Conservation (phyloP, 1,140 invertebrate genomes). For the Musca vetustissima region DNA sequence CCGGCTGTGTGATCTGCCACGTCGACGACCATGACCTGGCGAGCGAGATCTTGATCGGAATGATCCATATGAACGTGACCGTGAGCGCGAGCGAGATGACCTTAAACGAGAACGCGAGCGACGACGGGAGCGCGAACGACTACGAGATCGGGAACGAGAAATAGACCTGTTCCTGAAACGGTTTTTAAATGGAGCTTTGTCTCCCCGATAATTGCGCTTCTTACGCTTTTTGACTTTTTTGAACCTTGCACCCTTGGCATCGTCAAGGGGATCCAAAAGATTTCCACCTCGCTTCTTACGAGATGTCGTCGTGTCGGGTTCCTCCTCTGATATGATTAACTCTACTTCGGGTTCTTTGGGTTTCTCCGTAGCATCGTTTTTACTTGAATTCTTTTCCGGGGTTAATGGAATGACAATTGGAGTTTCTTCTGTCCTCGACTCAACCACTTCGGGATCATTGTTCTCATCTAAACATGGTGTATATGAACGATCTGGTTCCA, state of each 20-base stretch:
- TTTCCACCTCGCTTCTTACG: not conserved
- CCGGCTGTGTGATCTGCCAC: constrained; percentile 50
- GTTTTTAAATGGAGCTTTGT: constrained; percentile 55
- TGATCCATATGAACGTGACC: constrained; percentile 7
- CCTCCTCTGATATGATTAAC: constrained; percentile 67
- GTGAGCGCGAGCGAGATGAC: constrained; percentile 18
- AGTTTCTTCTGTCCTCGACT: not conserved
- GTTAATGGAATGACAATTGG: not conserved
- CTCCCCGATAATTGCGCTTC: constrained; percentile 79
- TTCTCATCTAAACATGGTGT: constrained; percentile 69
- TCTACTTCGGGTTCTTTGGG: constrained; percentile 64
- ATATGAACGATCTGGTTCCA: constrained; percentile 61
- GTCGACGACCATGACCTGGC: constrained; percentile 20
- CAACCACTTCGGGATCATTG: constrained; percentile 46
- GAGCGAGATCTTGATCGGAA: constrained; percentile 21
- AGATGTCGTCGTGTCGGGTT: constrained; percentile 60
- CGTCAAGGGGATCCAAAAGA: not conserved
- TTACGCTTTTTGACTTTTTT: constrained; percentile 80
- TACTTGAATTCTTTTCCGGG: constrained; percentile 8
- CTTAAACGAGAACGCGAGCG: not conserved
- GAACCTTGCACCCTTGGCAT: constrained; percentile 62
- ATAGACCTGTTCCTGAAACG: constrained; percentile 32
- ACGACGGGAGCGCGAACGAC: constrained; percentile 27
- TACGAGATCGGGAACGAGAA: constrained; percentile 14
- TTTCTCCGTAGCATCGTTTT: constrained; percentile 20